Percentiles rank a stretch among this genome's conserved stretches.
Evolutionary conservation across 2,113 vertebrate species (phyloP).

Genomic region (Apodemus sylvaticus): DNA sequence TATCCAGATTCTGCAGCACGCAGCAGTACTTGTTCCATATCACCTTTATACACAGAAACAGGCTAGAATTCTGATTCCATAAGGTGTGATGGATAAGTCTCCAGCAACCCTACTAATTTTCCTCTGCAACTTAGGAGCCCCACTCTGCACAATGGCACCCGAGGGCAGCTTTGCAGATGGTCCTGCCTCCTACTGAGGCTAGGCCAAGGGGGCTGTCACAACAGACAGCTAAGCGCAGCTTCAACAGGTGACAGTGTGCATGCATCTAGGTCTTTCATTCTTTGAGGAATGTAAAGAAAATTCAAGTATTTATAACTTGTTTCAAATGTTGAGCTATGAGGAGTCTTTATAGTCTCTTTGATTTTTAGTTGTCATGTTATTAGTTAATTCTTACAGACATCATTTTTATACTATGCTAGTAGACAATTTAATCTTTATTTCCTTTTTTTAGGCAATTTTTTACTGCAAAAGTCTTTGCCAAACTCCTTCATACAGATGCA

Average conservation of each 20-base stretch:
- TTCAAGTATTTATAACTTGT: background rate
- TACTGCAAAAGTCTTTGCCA: conserved; percentile 95
- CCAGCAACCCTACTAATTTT: background rate
- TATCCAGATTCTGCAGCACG: background rate
- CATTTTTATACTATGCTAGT: conserved; percentile 41
- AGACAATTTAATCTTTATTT: conserved; percentile 64
- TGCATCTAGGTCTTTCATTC: background rate
- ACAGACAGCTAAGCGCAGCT: background rate
- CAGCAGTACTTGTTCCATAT: background rate
- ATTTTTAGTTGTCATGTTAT: conserved; percentile 53
- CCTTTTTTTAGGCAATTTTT: conserved; percentile 92
- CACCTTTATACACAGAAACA: background rate
- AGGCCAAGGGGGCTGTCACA: no score
- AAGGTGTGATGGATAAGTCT: background rate
- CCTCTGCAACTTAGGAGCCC: background rate
- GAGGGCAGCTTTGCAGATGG: background rate
- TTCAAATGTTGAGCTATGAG: conserved; percentile 55
- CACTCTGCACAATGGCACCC: background rate
- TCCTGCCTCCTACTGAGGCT: background rate
- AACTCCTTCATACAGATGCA: conserved; percentile 95
- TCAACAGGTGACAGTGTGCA: background rate
- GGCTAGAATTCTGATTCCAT: background rate
- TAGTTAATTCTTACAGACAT: conserved; percentile 36
- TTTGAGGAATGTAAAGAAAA: background rate
- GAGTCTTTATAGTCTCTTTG: background rate